Evolutionary conservation across 2,888 invertebrate species (phyloP), one percentile per base, ranked within the genome.

Genomic region (Epinotia brunnichana): DNA sequence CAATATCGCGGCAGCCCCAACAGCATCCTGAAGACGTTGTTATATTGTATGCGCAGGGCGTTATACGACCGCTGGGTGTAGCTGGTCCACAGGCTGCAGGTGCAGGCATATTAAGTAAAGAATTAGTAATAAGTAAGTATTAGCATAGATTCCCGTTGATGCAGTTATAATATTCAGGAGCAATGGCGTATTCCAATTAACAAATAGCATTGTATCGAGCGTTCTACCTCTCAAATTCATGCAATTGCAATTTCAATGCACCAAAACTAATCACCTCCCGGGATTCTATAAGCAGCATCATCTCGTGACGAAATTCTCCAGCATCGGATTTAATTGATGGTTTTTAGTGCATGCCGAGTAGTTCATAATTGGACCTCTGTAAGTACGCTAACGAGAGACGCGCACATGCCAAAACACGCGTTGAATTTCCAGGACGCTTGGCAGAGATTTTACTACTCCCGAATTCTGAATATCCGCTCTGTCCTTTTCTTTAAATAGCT

Each of bases 381-480:
- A 82, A 88, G 88, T 86, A 84, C 84, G 82, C 88, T 91, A 90
- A 91, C 90, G 90, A 91, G 89, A 81, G 79, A 80, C 80, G 78
- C 78, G 81, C 83, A 83, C 82, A 87, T 87, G 88, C 89, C 90
- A 89, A 88, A 89, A 88, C 87, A 88, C 85, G 83, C 80, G 78
- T 78, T 78, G 80, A 80, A 81, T 80, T 79, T 79, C 79, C 75
- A 77, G 82, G 81, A 82, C 82, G 82, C 79, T 44, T 62, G 53
- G 17, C 39, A 41, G 44, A 21, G 24, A 67, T 59, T 67, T 56
- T 59, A 67, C 17, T 13, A 24, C 24, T 66, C n/a, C 54, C 21
- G 29, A 66, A 66, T 41, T 56, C 54, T 7, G 41, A 41, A 24
- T 39, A 35, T 21, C 7, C 29, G 19, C n/a, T 19, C 21, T 54